Conservation (phyloP, 1,140 invertebrate genomes). For the Drosophila sechellia region DNA sequence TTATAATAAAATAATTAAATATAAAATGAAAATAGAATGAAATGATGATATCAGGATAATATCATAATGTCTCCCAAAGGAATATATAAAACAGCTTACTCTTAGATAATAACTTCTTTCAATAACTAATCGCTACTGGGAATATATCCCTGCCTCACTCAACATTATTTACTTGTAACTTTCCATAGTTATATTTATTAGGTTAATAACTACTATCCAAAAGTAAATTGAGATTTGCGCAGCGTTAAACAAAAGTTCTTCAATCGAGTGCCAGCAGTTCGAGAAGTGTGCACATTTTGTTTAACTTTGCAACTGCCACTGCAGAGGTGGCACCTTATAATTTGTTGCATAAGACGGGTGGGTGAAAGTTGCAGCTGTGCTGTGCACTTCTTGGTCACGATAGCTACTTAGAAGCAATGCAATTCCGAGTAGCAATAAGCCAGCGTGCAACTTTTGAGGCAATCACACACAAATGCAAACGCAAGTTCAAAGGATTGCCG, state of each 20-base stretch:
- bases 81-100: no score
- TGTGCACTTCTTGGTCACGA: slow-evolving; percentile 26
- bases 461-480: slow-evolving; percentile 29
- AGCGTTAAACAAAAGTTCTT: not conserved
- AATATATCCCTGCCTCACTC: no score
- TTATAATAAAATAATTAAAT: not conserved
- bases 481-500: slow-evolving; percentile 6
- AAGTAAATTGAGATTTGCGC: not conserved
- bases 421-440: slow-evolving; percentile 17
- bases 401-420: not conserved
- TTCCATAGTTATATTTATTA: no score
- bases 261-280: slow-evolving; percentile 1
- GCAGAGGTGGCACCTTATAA: slow-evolving; percentile 6
- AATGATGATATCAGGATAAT: no score
- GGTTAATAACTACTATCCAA: not conserved
- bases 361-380: slow-evolving; percentile 17
- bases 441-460: slow-evolving; percentile 17
- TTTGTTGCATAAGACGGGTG: not conserved
- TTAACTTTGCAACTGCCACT: not conserved
- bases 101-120: no score
- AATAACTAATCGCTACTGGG: no score
- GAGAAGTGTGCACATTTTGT: slow-evolving; percentile 21
- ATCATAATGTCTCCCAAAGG: no score
- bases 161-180: no score
- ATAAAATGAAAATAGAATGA: no score